Evolutionary conservation across 2,113 vertebrate species (phyloP).

Genomic region (Cinclus cinclus): DNA sequence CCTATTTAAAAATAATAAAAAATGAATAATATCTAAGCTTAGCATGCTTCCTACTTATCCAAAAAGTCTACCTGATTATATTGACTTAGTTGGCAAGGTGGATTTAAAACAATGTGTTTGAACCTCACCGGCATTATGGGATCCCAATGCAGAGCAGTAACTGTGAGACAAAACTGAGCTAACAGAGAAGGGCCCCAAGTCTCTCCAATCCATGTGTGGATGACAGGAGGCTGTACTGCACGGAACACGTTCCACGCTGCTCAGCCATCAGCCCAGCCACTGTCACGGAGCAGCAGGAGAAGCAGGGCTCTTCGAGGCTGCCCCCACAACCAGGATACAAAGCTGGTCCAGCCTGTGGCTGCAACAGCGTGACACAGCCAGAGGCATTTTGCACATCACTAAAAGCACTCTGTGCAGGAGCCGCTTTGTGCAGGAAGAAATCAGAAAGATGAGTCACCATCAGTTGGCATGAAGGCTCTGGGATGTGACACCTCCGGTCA

Average conservation of each 20-base stretch:
- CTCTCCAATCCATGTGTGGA: not conserved
- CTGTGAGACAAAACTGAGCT: not conserved
- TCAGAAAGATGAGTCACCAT: not conserved
- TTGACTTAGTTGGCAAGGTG: not conserved
- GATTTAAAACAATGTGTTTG: slow-evolving; percentile 1
- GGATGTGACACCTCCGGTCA: not conserved
- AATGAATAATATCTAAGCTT: not conserved
- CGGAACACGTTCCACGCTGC: not conserved
- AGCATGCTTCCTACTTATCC: not conserved
- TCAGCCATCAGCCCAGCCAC: not conserved
- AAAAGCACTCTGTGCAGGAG: not conserved
- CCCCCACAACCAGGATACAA: not conserved
- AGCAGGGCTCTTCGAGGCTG: not conserved
- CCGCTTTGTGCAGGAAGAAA: not conserved
- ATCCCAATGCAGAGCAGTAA: not conserved
- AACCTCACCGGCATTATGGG: not conserved
- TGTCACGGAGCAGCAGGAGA: not conserved
- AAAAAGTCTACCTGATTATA: not conserved
- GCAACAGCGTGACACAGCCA: not conserved
- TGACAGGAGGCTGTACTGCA: not conserved
- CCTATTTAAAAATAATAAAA: slow-evolving; percentile 24
- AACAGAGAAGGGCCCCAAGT: not conserved
- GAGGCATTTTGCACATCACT: not conserved
- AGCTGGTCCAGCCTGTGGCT: not conserved
- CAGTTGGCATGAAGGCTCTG: not conserved